Evolutionary conservation across 2,888 invertebrate genomes (phyloP), one percentile per base, ranked within the genome.

Genomic region (Trichogramma dendrolimi): DNA sequence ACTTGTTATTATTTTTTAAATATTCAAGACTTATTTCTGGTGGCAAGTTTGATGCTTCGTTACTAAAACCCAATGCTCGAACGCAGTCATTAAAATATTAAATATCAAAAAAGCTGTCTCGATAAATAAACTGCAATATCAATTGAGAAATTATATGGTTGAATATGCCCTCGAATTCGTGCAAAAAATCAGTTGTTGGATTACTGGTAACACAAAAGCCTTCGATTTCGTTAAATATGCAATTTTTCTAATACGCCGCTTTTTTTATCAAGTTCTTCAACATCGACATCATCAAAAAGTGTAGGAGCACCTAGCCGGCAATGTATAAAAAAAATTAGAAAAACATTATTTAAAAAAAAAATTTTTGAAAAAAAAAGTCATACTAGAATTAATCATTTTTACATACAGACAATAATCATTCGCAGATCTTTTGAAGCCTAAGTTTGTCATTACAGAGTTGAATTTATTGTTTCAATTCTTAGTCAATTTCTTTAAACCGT

Each of bases 161-260:
- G 8, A 11, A 50, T 44, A 62, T 51, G 40, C 62, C 62, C 43
- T 62, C 58, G 6, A 55, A 7, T 14, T 61, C 64, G 43, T 64
- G 61, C 58, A 58, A 60, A 10, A 58, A 4, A 52, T 64, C 61
- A 4, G 55, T 53, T n/a, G 6, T 48, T 5, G 4, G 6, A 58
- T 64, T 61, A n/a, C n/a, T n/a, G n/a, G n/a, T n/a, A n/a, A 59
- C 61, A 54, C 63, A 61, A 53, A 49, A 65, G 44, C 58, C 59
- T 39, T 41, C 27, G 8, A 67, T 39, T 6, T 48, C 11, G 51
- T 67, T 40, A 55, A 64, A 67, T 38, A 61, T 44, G 46, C 62
- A 58, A 49, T n/a, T 50, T 39, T 52, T 63, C 60, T 58, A 62
- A 63, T 10, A 65, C 53, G 4, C 62, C 65, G 14, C 57, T n/a